These are phyloP conservation scores for Hyaena hyaena DNA, from an alignment of 2,113 vertebrate species.

Conservation along the genomic window DNA sequence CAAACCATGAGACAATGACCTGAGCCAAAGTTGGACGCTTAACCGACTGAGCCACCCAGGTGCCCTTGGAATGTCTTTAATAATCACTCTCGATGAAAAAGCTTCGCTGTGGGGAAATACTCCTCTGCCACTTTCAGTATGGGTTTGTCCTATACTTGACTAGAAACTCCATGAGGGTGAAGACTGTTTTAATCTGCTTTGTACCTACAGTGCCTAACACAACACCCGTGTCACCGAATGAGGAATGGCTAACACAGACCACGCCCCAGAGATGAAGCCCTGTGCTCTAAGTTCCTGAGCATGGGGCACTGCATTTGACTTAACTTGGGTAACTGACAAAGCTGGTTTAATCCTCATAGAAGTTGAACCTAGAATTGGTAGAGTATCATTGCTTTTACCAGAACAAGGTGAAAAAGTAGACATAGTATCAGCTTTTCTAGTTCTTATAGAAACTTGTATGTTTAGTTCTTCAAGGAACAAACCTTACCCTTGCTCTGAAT, in stretches of 20 bases:
- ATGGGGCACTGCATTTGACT: fast-evolving
- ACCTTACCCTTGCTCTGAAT: not conserved
- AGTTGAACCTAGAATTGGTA: not conserved
- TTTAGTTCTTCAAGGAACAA: constrained; percentile 24
- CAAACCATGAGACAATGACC: no score
- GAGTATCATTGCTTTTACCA: not conserved
- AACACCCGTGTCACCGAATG: not conserved
- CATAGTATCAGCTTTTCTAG: not conserved
- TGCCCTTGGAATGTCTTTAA: not conserved
- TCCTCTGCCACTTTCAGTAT: not conserved
- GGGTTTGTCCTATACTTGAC: not conserved
- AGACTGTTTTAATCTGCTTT: not conserved
- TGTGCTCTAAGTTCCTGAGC: not conserved
- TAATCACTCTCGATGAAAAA: not conserved
- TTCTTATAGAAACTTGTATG: not conserved
- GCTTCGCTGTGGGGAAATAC: not conserved
- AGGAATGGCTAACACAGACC: not conserved
- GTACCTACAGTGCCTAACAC: not conserved
- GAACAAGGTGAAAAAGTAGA: not conserved
- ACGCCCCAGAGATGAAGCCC: not conserved
- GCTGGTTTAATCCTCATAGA: not conserved
- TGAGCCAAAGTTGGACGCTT: no score
- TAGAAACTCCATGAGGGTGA: not conserved
- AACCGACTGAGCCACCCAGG: no score
- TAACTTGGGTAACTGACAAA: not conserved